Conservation (phyloP, 2,113 vertebrate species). For the Bufo gargarizans region DNA sequence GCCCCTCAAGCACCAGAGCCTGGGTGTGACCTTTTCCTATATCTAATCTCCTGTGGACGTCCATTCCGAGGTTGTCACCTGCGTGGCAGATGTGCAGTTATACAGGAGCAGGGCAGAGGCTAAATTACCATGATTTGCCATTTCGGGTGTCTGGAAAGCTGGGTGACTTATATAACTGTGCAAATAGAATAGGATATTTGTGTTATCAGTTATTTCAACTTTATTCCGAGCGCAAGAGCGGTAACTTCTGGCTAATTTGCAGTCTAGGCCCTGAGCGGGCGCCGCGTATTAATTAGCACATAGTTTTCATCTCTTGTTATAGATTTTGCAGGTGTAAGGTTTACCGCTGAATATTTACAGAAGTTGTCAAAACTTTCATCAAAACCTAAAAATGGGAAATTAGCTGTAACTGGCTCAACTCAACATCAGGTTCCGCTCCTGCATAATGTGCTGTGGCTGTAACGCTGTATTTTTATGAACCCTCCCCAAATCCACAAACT, state of each 20-base stretch:
- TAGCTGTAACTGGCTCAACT: background rate
- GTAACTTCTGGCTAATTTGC: slow-evolving; percentile 1
- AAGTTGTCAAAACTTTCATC: slow-evolving; percentile 49
- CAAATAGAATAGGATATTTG: background rate
- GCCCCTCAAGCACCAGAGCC: no score
- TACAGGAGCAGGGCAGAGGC: background rate
- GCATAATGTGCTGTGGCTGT: background rate
- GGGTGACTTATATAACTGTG: background rate
- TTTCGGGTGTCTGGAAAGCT: background rate
- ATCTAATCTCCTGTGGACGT: no score
- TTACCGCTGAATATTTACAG: slow-evolving; percentile 52
- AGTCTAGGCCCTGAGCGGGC: background rate
- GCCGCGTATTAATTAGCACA: slow-evolving; percentile 31
- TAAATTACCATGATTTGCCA: background rate
- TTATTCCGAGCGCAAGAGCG: background rate
- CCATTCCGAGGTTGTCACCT: no score
- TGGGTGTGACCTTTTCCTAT: no score
- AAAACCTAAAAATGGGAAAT: slow-evolving; percentile 25
- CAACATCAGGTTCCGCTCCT: background rate
- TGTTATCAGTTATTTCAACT: background rate
- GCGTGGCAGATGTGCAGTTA: background rate
- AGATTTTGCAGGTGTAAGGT: slow-evolving; percentile 36
- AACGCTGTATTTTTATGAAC: background rate
- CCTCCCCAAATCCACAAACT: no score
- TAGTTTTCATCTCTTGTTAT: slow-evolving; percentile 17